Evolutionary conservation across 2,113 vertebrate genomes (phyloP).

Genomic region (Smithornis capensis): DNA sequence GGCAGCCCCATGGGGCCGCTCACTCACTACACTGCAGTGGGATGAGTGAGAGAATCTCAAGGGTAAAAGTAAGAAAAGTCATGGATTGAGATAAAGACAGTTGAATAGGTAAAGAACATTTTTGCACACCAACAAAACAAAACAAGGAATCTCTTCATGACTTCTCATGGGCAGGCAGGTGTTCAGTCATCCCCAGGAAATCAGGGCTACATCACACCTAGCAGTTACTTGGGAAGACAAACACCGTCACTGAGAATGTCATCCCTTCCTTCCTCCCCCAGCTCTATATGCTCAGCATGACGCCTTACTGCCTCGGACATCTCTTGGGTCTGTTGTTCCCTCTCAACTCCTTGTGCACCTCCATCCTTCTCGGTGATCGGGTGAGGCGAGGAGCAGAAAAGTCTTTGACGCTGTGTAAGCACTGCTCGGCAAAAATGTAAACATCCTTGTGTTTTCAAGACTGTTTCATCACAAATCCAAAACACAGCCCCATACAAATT

Average conservation of each 20-base stretch:
- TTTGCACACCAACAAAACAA: neutral
- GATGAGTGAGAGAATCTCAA: neutral
- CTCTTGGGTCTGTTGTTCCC: neutral
- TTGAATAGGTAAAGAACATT: neutral
- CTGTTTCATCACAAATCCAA: neutral
- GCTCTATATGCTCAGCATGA: neutral
- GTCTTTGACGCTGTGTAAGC: neutral
- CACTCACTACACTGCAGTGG: neutral
- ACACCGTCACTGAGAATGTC: neutral
- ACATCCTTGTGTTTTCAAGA: neutral
- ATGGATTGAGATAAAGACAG: neutral
- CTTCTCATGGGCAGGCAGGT: neutral
- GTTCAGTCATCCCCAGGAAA: neutral
- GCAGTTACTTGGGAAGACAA: neutral
- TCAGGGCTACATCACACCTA: neutral
- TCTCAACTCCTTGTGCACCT: neutral
- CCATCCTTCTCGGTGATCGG: neutral
- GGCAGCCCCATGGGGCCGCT: neutral
- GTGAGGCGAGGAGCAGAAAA: neutral
- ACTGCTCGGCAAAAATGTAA: neutral
- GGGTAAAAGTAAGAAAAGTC: neutral
- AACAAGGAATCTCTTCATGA: neutral
- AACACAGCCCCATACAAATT: rapidly evolving
- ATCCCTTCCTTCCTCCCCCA: neutral
- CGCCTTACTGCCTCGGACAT: neutral